Evolutionary conservation across 1,140 invertebrate species (phyloP), one percentile per base, ranked within the genome.

Genomic region (Musca vetustissima): DNA sequence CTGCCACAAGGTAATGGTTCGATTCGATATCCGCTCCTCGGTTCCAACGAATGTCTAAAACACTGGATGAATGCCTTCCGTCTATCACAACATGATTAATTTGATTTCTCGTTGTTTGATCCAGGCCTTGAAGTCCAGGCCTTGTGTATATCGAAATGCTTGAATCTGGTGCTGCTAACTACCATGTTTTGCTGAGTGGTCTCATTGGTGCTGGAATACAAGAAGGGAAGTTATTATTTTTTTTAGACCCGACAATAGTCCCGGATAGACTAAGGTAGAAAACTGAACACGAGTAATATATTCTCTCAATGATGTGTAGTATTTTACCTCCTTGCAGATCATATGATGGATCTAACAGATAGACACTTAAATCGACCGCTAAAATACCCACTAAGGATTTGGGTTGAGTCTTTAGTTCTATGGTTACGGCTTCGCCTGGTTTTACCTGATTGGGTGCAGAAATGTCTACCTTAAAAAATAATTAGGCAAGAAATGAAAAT

Each of bases 281-380:
- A 61, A 14, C 6, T 28, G 57, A 1, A 13, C 3, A 21, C 19
- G 11, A 1, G 28, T 36, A 8, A 43, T 2, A 17, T 61, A 28
- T 43, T 43, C 0, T 7, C 11, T 19, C n/a, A 61, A 19, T 0
- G 32, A n/a, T 1, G n/a, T 11, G 4, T 1, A 61, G 9, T 4
- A 61, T 36, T 1, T 43, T 0, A 43, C 11, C 1, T 11, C 9
- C 21, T 2, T 36, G 2, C 6, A 61, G 19, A 13, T 61, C 57
- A 6, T 61, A 61, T 17, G 28, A 19, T 1, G n/a, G 17, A 61
- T 61, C 57, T 11, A 61, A 43, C 11, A 61, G 36, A 61, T 61
- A 61, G 19, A 61, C 57, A 61, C 32, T 9, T 11, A 61, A 61
- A 14, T 61, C 57, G 4, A 61, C 57, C 4, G 57, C 57, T 14